phyloP scores from a whole-genome alignment of 2,113 vertebrate species.

The Marmota monax region DNA sequence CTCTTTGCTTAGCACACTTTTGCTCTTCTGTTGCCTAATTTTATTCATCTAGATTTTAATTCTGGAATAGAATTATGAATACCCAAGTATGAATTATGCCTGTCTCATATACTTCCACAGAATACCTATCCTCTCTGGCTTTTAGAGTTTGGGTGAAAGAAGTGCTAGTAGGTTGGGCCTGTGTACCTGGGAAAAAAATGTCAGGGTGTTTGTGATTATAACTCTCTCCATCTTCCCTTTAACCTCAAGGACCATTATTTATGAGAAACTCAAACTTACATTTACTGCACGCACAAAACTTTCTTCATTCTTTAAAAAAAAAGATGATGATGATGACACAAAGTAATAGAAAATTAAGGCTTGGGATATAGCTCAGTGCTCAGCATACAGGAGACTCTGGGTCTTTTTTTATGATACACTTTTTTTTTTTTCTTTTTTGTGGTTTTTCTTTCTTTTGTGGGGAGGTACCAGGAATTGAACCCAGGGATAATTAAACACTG shows the following conservation, averaged over 20 bases:
- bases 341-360: too few species aligned
- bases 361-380: too few species aligned
- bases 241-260: neutral
- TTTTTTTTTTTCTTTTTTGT: too few species aligned
- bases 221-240: neutral
- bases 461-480: neutral
- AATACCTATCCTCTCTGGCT: neutral
- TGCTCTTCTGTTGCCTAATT: neutral
- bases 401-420: too few species aligned
- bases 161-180: neutral
- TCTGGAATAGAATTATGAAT: neutral
- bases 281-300: neutral
- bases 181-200: neutral
- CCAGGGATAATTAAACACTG: neutral
- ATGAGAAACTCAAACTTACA: neutral
- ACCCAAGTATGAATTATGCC: neutral
- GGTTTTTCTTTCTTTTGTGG: too few species aligned
- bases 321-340: too few species aligned
- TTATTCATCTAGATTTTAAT: conserved; percentile 27
- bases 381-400: too few species aligned
- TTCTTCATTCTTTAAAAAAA: neutral
- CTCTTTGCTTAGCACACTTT: neutral
- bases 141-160: neutral
- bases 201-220: neutral
- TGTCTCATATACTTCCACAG: neutral